These are phyloP conservation scores for Calypte anna DNA, from an alignment of 2,113 vertebrate genomes.

Conservation along the genomic window DNA sequence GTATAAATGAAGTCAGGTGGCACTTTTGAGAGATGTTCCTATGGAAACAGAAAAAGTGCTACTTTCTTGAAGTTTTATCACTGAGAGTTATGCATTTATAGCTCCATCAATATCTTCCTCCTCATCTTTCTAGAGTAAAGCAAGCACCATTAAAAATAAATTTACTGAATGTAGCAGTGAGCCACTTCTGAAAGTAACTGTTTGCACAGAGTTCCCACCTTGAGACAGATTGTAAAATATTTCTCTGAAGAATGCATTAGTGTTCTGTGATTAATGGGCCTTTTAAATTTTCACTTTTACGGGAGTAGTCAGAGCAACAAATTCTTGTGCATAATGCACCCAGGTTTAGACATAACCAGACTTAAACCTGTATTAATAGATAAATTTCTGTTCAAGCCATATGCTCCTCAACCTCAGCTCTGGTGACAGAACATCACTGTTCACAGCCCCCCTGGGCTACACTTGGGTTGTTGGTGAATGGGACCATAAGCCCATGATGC, in stretches of 20 bases:
- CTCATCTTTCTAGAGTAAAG: neutral
- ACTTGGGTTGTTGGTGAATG: fast-evolving
- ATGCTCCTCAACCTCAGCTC: neutral
- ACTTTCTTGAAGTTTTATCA: conserved; percentile 10
- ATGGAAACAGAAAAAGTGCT: conserved; percentile 11
- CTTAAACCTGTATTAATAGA: neutral
- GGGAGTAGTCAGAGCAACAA: neutral
- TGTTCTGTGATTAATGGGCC: conserved; percentile 1
- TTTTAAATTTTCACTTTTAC: conserved; percentile 6
- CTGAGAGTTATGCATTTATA: neutral
- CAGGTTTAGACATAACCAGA: neutral
- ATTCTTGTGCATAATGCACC: neutral
- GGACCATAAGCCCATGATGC: too few relatives aligned
- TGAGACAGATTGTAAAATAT: neutral
- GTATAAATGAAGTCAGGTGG: neutral
- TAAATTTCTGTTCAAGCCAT: neutral
- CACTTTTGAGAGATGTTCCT: conserved; percentile 8
- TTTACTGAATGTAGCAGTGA: conserved; percentile 7
- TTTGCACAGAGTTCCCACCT: neutral
- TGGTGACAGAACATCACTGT: neutral
- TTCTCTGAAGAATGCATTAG: conserved; percentile 14
- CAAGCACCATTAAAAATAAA: conserved; percentile 40
- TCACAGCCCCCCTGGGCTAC: fast-evolving
- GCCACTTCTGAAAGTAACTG: neutral
- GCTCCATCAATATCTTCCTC: neutral